Base-by-base conservation (phyloP, 2,113 vertebrate species). In the Heliornis fulica region DNA sequence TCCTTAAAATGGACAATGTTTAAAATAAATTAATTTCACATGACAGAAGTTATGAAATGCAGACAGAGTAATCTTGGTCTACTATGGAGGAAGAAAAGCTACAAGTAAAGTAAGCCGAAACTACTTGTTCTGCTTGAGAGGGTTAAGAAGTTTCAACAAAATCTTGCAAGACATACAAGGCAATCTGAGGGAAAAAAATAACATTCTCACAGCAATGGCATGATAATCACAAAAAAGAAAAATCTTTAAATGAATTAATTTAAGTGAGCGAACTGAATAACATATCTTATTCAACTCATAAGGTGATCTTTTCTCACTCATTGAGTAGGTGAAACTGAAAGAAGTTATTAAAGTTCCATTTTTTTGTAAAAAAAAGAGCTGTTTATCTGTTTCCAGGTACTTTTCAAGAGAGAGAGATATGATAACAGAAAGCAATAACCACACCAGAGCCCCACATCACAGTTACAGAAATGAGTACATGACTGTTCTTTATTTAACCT, bases 401-500 rank as follows among this genome's bases (percentile, higher is more conserved):
- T 61, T 84, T 79, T 26, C 43, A 56, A 54, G 56, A 72, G 29
- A 71, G 3, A 23, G 18, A 63, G 3, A 13, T 65, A 48, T 2
- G 18, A 61, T 19, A 61, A 72, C 50, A 82, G 41, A 88, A 7
- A 75, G 54, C 11, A 81, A 19, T 29, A 87, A 90, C 32, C 34
- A 87, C 46, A 84, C 5, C 6, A 32, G 81, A 85, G n/a, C 9
- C 28, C 21, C 5, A 18, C 20, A 92, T 25, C 38, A 83, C 20
- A 83, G 13, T 12, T 66, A 29, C 11, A 83, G 18, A 90, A 86
- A 61, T 25, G 0, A 56, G 6, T 29, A 71, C 0, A 0, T 2
- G 9, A 21, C 34, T 36, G 22, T 40, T 18, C 29, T 45, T 76
- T 34, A 74, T 48, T 64, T 31, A 71, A 51, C 16, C n/a, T 53